phyloP scores from a whole-genome alignment of 2,113 vertebrate species.

The Triplophysa dalaica region DNA sequence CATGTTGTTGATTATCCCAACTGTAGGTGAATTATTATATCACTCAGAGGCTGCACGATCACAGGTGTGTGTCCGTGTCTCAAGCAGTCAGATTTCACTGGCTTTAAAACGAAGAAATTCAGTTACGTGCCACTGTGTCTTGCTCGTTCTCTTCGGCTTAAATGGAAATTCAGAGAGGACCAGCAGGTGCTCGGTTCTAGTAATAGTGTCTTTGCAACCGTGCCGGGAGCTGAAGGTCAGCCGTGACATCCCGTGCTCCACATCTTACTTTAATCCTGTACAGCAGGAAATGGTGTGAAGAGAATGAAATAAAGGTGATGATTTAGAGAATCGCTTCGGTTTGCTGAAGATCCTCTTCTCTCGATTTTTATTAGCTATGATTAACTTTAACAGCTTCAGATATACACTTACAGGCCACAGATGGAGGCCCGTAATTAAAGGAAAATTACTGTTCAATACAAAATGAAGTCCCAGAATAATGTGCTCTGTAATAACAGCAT shows the following conservation, averaged over 20 bases:
- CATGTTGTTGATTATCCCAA: too few species aligned
- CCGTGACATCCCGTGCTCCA: not conserved
- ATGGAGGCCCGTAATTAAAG: not conserved
- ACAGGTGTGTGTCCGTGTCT: too few species aligned
- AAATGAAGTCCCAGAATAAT: not conserved
- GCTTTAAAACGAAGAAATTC: not conserved
- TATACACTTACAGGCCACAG: not conserved
- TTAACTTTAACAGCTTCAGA: constrained; percentile 16
- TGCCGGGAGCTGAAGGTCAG: constrained; percentile 7
- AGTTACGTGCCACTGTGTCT: not conserved
- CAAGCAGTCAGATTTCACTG: not conserved
- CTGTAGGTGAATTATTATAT: too few species aligned
- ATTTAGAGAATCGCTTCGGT: constrained; percentile 12
- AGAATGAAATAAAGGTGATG: constrained; percentile 21
- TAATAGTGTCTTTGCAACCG: constrained; percentile 7
- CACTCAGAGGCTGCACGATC: too few species aligned
- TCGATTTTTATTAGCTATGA: constrained; percentile 16
- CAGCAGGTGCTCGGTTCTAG: constrained; percentile 17
- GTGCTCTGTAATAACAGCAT: not conserved
- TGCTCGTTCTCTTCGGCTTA: constrained; percentile 16
- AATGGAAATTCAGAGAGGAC: not conserved
- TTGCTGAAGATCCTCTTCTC: not conserved
- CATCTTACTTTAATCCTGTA: constrained; percentile 15
- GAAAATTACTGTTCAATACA: not conserved
- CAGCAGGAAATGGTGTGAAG: not conserved